Conservation (phyloP, 2,113 vertebrate species). For the Hippolais icterina region DNA sequence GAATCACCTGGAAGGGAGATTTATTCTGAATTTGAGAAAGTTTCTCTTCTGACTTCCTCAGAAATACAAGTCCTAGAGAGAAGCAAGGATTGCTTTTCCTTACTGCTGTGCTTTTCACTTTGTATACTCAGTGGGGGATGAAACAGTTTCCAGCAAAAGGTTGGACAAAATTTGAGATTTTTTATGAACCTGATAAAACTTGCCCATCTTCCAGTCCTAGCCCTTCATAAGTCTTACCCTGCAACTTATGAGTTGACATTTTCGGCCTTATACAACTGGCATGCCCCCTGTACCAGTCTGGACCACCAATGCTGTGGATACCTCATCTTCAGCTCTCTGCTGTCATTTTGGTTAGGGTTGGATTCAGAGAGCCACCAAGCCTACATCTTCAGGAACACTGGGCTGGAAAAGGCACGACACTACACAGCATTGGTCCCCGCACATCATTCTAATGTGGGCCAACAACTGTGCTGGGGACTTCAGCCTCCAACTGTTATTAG, state of each 20-base stretch:
- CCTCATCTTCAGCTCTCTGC: not conserved
- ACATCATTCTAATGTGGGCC: not conserved
- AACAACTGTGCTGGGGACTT: accelerated
- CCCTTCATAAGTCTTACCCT: not conserved
- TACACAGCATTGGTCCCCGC: not conserved
- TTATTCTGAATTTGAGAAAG: not conserved
- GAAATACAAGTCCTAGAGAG: not conserved
- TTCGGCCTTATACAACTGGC: not conserved
- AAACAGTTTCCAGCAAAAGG: not conserved
- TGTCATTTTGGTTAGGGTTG: not conserved
- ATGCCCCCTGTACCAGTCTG: not conserved
- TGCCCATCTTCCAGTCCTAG: not conserved
- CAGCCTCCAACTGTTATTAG: not conserved
- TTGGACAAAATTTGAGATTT: not conserved
- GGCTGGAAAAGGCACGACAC: not conserved
- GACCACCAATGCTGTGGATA: not conserved
- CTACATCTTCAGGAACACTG: not conserved
- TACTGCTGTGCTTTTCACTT: not conserved
- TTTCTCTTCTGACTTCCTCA: not conserved
- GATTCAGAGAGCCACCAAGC: not conserved
- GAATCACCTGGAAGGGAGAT: not conserved
- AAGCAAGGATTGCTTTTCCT: not conserved
- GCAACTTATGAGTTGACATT: not conserved
- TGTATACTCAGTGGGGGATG: not conserved
- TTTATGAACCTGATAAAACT: not conserved